Evolutionary conservation across 2,797 vertebrate genomes (phyloP).

Genomic region (Tokudaia muenninki): DNA sequence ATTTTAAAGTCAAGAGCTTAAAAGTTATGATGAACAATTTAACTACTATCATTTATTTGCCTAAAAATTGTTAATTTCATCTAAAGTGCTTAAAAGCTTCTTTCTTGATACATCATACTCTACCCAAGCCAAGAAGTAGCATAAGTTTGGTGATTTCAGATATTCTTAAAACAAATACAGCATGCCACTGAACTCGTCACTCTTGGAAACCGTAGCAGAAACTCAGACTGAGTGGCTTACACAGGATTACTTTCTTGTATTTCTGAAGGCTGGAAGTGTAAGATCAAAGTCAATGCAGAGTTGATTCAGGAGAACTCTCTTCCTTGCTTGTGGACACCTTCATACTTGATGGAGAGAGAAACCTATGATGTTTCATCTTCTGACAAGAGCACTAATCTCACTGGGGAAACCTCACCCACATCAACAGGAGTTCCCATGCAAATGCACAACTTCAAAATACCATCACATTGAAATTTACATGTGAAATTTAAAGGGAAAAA

Average conservation of each 20-base stretch:
- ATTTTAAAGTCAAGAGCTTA: conserved; percentile 55
- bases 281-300: background rate
- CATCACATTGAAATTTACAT: background rate
- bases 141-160: conserved; percentile 70
- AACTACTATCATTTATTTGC: conserved; percentile 39
- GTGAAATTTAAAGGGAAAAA: background rate
- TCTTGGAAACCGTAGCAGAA: background rate
- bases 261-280: background rate
- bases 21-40: conserved; percentile 29
- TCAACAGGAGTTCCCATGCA: background rate
- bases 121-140: conserved; percentile 15
- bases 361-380: background rate
- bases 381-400: background rate
- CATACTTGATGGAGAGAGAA: background rate
- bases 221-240: background rate
- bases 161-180: conserved; percentile 58
- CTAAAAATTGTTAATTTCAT: conserved; percentile 54
- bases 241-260: background rate
- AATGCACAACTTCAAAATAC: background rate
- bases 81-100: conserved; percentile 54
- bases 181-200: background rate
- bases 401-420: background rate
- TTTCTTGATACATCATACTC: conserved; percentile 36
- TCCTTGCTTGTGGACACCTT: background rate
- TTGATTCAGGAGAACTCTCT: background rate